phyloP scores from a whole-genome alignment of 2,888 invertebrate genomes.

The Isoperla grammatica region DNA sequence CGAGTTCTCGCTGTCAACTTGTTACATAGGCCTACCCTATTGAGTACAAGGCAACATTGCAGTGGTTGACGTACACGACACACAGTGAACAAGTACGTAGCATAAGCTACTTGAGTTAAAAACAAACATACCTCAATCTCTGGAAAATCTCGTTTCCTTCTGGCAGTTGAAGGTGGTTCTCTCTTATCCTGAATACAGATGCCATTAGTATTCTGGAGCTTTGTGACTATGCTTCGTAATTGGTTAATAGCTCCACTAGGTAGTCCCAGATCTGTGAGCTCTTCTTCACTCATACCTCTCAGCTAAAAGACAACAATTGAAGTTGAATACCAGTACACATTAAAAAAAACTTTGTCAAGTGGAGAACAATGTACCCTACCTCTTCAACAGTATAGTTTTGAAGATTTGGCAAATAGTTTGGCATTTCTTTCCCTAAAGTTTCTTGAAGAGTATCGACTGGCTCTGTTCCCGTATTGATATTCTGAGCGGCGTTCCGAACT shows the following conservation, averaged over 20 bases:
- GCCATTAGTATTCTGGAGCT: conserved; percentile 25
- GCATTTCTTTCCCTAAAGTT: conserved; percentile 38
- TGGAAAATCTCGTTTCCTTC: conserved; percentile 7
- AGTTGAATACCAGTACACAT: too few species aligned
- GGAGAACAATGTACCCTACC: conserved; percentile 35
- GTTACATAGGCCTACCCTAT: too few species aligned
- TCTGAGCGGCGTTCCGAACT: conserved; percentile 33
- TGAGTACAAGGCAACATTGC: too few species aligned
- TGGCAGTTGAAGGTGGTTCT: conserved; percentile 4
- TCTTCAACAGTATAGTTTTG: conserved; percentile 43
- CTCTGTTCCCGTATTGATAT: conserved; percentile 34
- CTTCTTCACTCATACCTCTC: conserved; percentile 57
- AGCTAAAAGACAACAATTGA: too few species aligned
- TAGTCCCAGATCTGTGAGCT: conserved; percentile 53
- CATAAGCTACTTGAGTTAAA: too few species aligned
- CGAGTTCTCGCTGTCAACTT: too few species aligned
- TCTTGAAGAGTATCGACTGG: conserved; percentile 39
- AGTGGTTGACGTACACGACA: too few species aligned
- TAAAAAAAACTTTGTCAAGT: neutral
- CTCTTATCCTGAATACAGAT: conserved; percentile 22
- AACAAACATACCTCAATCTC: neutral
- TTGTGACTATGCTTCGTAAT: conserved; percentile 53
- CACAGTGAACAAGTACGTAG: too few species aligned
- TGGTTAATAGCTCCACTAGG: conserved; percentile 49
- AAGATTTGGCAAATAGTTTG: conserved; percentile 43